Percentiles rank a stretch among this genome's conserved stretches.
phyloP scores from a whole-genome alignment of 2,888 invertebrate species.

The Gibbula magus region DNA sequence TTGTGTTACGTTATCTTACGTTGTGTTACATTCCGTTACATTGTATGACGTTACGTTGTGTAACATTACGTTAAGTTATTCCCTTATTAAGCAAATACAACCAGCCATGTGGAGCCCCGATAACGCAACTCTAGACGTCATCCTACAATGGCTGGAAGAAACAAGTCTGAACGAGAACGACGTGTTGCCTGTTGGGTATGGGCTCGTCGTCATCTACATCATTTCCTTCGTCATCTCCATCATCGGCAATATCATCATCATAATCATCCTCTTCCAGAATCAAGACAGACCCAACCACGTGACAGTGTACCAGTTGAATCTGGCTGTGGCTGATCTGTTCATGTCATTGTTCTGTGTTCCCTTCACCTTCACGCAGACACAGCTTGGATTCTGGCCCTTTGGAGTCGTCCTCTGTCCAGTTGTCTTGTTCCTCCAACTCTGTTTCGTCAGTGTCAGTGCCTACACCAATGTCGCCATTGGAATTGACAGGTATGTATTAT shows the following conservation, averaged over 20 bases:
- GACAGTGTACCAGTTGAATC: slow-evolving; percentile 32
- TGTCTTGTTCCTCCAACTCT: slow-evolving; percentile 75
- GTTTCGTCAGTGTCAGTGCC: slow-evolving; percentile 73
- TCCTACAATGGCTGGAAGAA: background rate
- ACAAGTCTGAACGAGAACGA: background rate
- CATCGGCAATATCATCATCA: background rate
- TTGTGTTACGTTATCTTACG: no score
- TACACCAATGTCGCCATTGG: slow-evolving; percentile 76
- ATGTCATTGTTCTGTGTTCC: slow-evolving; percentile 93
- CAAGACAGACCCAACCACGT: background rate
- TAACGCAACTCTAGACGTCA: background rate
- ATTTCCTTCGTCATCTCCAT: background rate
- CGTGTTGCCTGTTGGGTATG: no score
- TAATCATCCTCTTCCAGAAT: background rate
- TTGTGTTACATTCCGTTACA: no score
- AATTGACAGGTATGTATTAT: slow-evolving; percentile 63
- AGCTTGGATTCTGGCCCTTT: slow-evolving; percentile 75
- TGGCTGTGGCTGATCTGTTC: slow-evolving; percentile 88
- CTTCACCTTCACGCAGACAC: slow-evolving; percentile 81
- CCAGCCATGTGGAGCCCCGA: background rate
- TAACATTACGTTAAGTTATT: no score
- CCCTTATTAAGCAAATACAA: no score
- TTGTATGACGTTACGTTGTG: no score
- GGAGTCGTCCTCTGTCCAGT: slow-evolving; percentile 75
- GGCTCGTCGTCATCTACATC: background rate